Base-by-base conservation (phyloP, 2,113 vertebrate species). In the Lepisosteus osseus region DNA sequence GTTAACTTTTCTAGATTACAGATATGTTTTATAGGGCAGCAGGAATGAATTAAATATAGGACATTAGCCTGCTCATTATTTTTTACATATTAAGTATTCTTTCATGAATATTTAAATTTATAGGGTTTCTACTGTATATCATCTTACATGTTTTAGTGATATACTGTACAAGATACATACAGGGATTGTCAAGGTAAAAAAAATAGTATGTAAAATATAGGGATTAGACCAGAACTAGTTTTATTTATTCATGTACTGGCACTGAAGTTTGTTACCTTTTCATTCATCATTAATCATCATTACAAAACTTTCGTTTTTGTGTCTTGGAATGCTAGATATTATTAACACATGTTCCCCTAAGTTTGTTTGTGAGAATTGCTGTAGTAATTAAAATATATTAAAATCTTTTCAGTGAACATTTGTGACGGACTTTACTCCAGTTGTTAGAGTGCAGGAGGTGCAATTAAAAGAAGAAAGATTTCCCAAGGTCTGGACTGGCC, bases 381-480 rank as follows among this genome's bases (percentile, higher is more conserved):
- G 56, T 3, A 59, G 7, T 59, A 59, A 59, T 59, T 59, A 59
- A 59, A 59, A 59, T 59, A 59, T n/a, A n/a, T n/a, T n/a, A n/a
- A n/a, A n/a, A n/a, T n/a, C 57, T 13, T 13, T 14, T 13, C 9
- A n/a, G 4, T 6, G 57, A 3, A 13, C n/a, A 3, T 59, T 59
- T 13, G 0, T 3, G 57, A 59, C 6, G 3, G 56, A 40, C 17
- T 64, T 42, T 4, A 17, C 62, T 64, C 17, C 17, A 12, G 59
- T 42, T 41, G 62, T 9, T 42, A 51, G 12, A 42, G 62, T 42
- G 40, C 15, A 68, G 40, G 29, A 64, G 29, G 55, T 61, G 42
- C 45, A 45, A 76, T 72, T 61, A 41, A 7, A 12, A 59, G 54
- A 43, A 12, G 61, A 69, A 47, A 55, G 66, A 63, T 55, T 42